A percentile compares a stretch with the other conserved stretches of the same genome.
Evolutionary conservation across 2,113 vertebrate genomes (phyloP).

Genomic region (Syrrhaptes paradoxus): DNA sequence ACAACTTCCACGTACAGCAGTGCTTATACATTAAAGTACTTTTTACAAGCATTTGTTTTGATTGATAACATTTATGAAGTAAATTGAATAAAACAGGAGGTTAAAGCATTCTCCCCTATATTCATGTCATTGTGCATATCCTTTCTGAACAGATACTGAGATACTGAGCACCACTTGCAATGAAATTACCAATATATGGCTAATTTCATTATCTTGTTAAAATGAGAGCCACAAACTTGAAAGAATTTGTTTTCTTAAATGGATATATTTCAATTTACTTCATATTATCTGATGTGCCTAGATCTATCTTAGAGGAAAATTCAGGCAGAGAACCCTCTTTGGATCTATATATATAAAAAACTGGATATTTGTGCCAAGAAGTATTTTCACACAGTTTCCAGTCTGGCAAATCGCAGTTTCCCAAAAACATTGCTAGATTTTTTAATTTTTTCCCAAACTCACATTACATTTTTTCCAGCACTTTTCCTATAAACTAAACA

Average conservation of each 20-base stretch:
- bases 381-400: background rate
- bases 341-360: background rate
- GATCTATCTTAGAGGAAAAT: background rate
- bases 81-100: background rate
- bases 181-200: background rate
- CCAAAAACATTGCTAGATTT: background rate
- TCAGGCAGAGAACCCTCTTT: background rate
- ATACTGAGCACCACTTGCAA: background rate
- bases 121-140: background rate
- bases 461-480: background rate
- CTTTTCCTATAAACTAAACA: background rate
- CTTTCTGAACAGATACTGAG: background rate
- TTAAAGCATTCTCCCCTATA: background rate
- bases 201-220: background rate
- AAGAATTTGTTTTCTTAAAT: background rate
- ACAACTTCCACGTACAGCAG: background rate
- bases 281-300: background rate
- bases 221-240: background rate
- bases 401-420: background rate
- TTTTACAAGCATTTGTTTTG: background rate
- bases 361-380: background rate
- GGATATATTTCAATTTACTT: background rate
- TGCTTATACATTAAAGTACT: background rate
- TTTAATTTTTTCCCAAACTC: background rate
- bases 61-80: background rate